These are phyloP conservation scores for Ceratina japonica DNA, from an alignment of 1,140 invertebrate species.

Conservation along the genomic window DNA sequence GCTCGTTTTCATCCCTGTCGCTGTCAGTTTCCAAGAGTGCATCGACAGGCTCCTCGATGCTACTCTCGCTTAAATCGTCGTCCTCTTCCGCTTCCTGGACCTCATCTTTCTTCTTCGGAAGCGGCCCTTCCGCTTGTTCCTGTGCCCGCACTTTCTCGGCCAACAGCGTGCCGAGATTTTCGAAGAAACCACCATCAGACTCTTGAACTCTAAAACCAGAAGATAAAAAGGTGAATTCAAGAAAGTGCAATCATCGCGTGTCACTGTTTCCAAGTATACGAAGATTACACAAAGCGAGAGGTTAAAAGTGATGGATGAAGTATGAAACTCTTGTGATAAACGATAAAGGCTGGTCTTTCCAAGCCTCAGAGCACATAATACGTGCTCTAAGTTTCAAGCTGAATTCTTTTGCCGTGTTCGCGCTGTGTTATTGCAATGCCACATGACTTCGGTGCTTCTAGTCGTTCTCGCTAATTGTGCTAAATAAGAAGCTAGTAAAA, in stretches of 20 bases:
- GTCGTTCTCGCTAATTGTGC: background rate
- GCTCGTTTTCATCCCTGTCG: constrained; percentile 81
- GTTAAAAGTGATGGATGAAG: no score
- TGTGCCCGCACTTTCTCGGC: constrained; percentile 81
- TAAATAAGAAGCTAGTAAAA: background rate
- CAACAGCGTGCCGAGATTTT: constrained; percentile 87
- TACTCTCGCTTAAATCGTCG: constrained; percentile 63
- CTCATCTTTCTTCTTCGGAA: constrained; percentile 63
- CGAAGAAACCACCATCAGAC: constrained; percentile 89
- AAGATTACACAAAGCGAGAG: background rate
- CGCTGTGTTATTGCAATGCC: background rate
- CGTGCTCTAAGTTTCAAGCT: no score
- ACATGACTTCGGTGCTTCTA: background rate
- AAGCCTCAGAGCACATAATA: background rate
- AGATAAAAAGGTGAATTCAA: no score
- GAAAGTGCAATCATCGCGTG: no score
- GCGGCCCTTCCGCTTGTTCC: constrained; percentile 67
- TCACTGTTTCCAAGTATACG: no score
- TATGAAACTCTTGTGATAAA: background rate
- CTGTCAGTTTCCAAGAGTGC: constrained; percentile 77
- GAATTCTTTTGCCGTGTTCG: background rate
- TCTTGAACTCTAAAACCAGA: constrained; percentile 84
- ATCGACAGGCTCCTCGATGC: constrained; percentile 74
- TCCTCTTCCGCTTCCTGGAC: constrained; percentile 71
- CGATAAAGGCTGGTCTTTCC: background rate